phyloP scores from a whole-genome alignment of 2,113 vertebrate genomes.

The Nettapus auritus region DNA sequence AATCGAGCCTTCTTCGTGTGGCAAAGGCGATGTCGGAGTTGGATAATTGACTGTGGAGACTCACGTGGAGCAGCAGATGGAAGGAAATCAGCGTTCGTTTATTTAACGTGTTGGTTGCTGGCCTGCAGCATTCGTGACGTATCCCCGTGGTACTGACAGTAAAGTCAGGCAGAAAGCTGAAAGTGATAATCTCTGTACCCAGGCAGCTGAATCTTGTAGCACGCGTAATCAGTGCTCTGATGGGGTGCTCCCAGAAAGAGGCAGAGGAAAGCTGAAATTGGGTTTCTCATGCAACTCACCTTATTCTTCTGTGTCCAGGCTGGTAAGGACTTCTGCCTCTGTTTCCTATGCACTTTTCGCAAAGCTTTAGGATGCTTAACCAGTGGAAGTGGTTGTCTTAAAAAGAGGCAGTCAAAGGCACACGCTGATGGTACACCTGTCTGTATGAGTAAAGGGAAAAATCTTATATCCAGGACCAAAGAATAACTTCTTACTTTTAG shows the following conservation, averaged over 20 bases:
- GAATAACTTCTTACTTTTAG: not conserved
- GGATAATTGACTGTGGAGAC: not conserved
- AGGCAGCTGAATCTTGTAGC: not conserved
- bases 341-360: not conserved
- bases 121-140: not conserved
- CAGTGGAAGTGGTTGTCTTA: accelerated
- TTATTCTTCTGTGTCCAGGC: not conserved
- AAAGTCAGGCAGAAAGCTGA: not conserved
- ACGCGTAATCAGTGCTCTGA: accelerated
- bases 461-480: not conserved
- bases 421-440: not conserved
- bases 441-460: not conserved
- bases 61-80: not conserved
- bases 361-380: not conserved
- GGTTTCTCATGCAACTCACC: not conserved
- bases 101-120: not conserved
- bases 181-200: not conserved
- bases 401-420: not conserved
- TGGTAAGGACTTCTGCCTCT: not conserved
- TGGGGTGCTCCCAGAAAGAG: accelerated
- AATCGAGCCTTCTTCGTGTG: not conserved
- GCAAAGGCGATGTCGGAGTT: not conserved
- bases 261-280: not conserved
- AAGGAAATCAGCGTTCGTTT: not conserved
- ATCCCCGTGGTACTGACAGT: not conserved